Evolutionary conservation across 2,797 vertebrate genomes (phyloP).

Genomic region (Sarcophilus harrisii): DNA sequence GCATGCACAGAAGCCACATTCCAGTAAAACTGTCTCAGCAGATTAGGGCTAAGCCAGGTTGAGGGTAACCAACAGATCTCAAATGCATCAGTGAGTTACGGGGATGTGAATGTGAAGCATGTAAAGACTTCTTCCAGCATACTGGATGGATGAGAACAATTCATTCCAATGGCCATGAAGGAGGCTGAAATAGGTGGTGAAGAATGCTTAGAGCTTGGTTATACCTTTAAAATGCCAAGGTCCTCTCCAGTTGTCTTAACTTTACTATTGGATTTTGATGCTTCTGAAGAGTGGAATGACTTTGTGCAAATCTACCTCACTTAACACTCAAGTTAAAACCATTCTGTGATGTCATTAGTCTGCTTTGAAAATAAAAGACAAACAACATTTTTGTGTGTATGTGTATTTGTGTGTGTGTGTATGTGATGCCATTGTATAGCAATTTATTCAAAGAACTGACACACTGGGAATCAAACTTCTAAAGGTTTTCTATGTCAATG

Average conservation of each 20-base stretch:
- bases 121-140: neutral
- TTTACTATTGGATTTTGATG: neutral
- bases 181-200: neutral
- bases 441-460: neutral
- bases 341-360: too few relatives aligned
- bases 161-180: neutral
- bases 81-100: neutral
- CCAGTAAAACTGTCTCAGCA: neutral
- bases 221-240: neutral
- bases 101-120: neutral
- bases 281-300: neutral
- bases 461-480: neutral
- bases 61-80: neutral
- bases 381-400: neutral
- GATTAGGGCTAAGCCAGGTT: neutral
- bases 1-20: neutral
- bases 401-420: too few relatives aligned
- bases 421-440: conserved; percentile 1
- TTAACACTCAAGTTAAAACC: neutral
- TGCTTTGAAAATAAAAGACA: neutral
- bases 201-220: neutral
- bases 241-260: neutral
- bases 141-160: neutral
- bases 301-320: neutral
- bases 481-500: conserved; percentile 17